phyloP scores from a whole-genome alignment of 2,797 vertebrate species.

The Siniperca undulata region DNA sequence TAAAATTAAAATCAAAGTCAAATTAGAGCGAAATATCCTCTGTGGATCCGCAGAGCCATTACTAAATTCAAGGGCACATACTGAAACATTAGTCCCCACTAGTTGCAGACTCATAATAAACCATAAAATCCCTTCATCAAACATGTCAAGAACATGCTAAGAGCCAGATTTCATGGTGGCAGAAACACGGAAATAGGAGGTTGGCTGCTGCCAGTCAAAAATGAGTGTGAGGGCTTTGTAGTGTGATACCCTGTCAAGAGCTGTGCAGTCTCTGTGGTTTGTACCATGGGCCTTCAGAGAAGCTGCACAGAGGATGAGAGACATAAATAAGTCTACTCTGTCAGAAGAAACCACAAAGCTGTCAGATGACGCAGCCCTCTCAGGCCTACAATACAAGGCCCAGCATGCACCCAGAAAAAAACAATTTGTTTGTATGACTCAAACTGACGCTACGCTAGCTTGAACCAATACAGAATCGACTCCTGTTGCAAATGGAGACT shows the following conservation, averaged over 20 bases:
- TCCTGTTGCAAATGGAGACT: conserved; percentile 53
- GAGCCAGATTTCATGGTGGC: conserved; percentile 54
- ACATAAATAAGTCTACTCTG: conserved; percentile 78
- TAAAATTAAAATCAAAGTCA: conserved; percentile 11
- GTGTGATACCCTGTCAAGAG: conserved; percentile 74
- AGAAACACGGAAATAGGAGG: conserved; percentile 65
- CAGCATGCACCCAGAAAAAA: conserved; percentile 31
- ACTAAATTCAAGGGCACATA: conserved; percentile 39
- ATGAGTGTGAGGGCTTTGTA: conserved; percentile 72
- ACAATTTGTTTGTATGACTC: conserved; percentile 49
- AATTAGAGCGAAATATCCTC: conserved; percentile 21
- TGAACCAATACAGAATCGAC: conserved; percentile 50
- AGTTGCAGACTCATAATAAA: conserved; percentile 48
- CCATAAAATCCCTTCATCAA: conserved; percentile 52
- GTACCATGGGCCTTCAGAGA: conserved; percentile 69
- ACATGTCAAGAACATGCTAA: conserved; percentile 62
- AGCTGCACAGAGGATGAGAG: conserved; percentile 70
- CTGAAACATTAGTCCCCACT: conserved; percentile 24
- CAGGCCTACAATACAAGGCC: conserved; percentile 45
- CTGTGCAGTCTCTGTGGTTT: conserved; percentile 73
- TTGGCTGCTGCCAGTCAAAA: conserved; percentile 78
- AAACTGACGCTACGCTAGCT: conserved; percentile 28
- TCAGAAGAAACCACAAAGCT: conserved; percentile 78
- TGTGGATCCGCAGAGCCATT: conserved; percentile 17
- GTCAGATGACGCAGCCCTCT: conserved; percentile 70